Base-by-base conservation (phyloP, 2,113 vertebrate genomes). In the Elephantulus edwardii region DNA sequence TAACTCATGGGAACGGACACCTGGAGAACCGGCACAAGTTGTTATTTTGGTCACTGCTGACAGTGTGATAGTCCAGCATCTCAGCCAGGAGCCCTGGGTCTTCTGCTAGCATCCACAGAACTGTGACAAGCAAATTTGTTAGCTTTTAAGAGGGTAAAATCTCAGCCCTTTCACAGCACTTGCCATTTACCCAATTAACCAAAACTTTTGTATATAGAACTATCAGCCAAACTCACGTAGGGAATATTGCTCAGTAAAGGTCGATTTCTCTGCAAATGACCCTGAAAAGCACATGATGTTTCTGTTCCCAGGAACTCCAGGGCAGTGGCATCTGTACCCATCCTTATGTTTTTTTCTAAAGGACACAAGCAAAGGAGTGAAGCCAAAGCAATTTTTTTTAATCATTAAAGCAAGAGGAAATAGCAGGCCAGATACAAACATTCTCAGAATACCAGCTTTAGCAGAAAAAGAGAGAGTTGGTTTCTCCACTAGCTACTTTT, bases 261-360 rank as follows among this genome's bases (percentile, higher is more conserved):
- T 74, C 70, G 44, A 84, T 91, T 88, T 89, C 72, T 89, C 64
- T 30, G n/a, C 62, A 91, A 91, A 91, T 83, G 84, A 56, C 19
- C 64, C 84, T 40, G 62, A 92, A 94, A 90, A 89, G 81, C 44
- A 92, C 72, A 84, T 35, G 44, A 16, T 88, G 80, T 56, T 48
- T 44, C 76, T 89, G 30, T 86, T 88, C 44, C 38, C 60, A 86
- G 86, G 84, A 92, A 90, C 66, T 70, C 33, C 62, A 70, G 56
- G 79, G 44, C 56, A 62, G 16, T 28, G 44, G 54, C 84, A 84
- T 77, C 76, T 82, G 48, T 26, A 80, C 38, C 88, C 42, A 88
- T 68, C 62, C 48, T 92, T 90, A 35, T 70, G n/a, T 52, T 68
- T 66, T 86, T 58, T 66, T 92, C 86, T 62, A 90, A 88, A 86